Base-by-base conservation (phyloP, 2,888 invertebrate species). In the Frankliniella fusca region DNA sequence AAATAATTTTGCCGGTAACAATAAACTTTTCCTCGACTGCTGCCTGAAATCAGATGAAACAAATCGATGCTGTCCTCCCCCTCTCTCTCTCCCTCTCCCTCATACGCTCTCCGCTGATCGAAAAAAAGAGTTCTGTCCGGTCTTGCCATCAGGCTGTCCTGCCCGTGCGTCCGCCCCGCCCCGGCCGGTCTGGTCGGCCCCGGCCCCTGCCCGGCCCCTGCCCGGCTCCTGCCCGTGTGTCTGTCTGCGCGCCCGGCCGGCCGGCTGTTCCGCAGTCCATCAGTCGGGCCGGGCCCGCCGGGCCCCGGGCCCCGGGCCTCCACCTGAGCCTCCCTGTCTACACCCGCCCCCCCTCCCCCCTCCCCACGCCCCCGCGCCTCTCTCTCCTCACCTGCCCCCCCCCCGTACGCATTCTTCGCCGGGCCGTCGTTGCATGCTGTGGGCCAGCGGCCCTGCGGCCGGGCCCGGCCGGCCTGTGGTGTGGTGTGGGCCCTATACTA, bases 341-440 rank as follows among this genome's bases (percentile, higher is more conserved):
- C 61, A 54, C 54, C 54, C 18, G 3, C 54, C 3, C 18, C 65
- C 15, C 65, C 65, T 65, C 65, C 65, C 65, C 65, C 65, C 65
- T 65, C 15, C 50, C 50, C 50, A 9, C 15, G 10, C 65, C 20
- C 65, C 20, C 65, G 15, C 65, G 7, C 65, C 20, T 65, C 65
- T 20, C 20, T 20, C 11, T 7, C 65, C 65, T 9, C 23, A 11
- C 70, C 70, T 27, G 8, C 23, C 70, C 70, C 70, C 27, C 0
- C 70, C 70, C 70, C 70, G 27, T 8, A 23, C 70, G 70, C 70
- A 76, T 76, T 76, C 70, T 76, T 76, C 27, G 12, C 70, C 61
- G 38, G 38, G 38, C 38, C 38, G 38, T 2, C 38, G 54, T 76
- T 23, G 70, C 70, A 76, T 76, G 70, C 70, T 76, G 70, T 12